Percentiles rank a stretch among this genome's conserved stretches.
These are phyloP conservation scores for Elysia crispata DNA, from an alignment of 2,888 invertebrate species.

Conservation along the genomic window DNA sequence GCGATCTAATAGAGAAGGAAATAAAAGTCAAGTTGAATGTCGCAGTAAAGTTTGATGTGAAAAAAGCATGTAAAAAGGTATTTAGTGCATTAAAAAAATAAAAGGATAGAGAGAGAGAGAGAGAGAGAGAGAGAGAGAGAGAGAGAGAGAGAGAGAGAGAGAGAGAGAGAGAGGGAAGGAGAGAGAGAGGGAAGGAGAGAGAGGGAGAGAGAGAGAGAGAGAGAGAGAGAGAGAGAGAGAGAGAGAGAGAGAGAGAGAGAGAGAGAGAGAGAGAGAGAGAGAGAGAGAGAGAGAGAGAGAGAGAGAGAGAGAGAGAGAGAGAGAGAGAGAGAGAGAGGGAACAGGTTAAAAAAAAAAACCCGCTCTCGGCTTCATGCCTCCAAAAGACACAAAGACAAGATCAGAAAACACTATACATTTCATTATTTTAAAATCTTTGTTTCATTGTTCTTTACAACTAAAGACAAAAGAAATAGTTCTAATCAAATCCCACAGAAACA, in stretches of 20 bases:
- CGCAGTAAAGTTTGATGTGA: too few relatives aligned
- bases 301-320: constrained; percentile 1
- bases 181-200: background rate
- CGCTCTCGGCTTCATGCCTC: too few relatives aligned
- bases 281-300: background rate
- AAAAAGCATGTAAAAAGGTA: background rate
- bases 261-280: constrained; percentile 1
- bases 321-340: background rate
- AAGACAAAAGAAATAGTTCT: too few relatives aligned
- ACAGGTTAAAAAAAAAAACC: background rate
- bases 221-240: background rate
- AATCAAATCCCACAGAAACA: too few relatives aligned
- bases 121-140: constrained; percentile 9
- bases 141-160: constrained; percentile 14
- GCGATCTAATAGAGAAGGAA: too few relatives aligned
- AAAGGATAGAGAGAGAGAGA: background rate
- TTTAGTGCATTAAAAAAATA: too few relatives aligned
- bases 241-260: background rate
- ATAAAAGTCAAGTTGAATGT: too few relatives aligned
- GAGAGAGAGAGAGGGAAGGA: background rate
- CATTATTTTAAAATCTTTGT: too few relatives aligned
- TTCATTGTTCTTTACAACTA: too few relatives aligned
- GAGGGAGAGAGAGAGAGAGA: background rate
- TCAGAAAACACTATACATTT: background rate
- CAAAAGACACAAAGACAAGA: background rate